These are phyloP conservation scores for Rhabdophis nuchalis DNA, from an alignment of 2,797 vertebrate species.

Conservation along the genomic window DNA sequence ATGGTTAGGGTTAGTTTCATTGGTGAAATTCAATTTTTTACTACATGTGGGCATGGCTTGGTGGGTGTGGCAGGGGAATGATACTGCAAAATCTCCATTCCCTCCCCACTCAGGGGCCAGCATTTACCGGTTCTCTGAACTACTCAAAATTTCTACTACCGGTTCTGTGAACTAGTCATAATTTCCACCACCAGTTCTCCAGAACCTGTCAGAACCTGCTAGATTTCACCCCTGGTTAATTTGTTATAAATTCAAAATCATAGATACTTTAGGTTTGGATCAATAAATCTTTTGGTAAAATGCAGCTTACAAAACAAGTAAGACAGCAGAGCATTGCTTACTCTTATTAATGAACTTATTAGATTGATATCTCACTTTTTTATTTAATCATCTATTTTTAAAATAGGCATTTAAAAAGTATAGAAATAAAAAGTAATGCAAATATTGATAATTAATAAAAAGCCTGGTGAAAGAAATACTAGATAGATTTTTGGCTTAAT, in stretches of 20 bases:
- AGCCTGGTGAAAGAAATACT: not conserved
- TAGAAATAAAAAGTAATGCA: not conserved
- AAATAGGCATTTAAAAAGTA: not conserved
- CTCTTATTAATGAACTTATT: not conserved
- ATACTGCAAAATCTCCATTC: no score
- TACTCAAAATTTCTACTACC: no score
- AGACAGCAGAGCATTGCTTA: not conserved
- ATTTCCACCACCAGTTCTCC: no score
- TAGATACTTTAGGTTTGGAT: not conserved
- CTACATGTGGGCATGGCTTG: no score
- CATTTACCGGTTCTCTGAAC: no score
- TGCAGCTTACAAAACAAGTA: not conserved
- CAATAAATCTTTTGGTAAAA: not conserved
- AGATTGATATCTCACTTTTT: not conserved
- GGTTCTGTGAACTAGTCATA: no score
- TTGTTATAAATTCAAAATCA: not conserved
- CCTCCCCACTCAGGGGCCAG: no score
- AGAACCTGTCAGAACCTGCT: no score
- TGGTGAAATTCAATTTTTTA: no score
- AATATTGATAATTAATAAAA: not conserved
- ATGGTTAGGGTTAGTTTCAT: not conserved
- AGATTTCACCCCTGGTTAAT: no score
- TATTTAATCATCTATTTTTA: not conserved
- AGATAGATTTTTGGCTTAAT: not conserved
- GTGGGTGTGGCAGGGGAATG: no score